Percentiles rank a stretch among this genome's conserved stretches.
Evolutionary conservation across 1,140 invertebrate genomes (phyloP).

Genomic region (Polyergus mexicanus): DNA sequence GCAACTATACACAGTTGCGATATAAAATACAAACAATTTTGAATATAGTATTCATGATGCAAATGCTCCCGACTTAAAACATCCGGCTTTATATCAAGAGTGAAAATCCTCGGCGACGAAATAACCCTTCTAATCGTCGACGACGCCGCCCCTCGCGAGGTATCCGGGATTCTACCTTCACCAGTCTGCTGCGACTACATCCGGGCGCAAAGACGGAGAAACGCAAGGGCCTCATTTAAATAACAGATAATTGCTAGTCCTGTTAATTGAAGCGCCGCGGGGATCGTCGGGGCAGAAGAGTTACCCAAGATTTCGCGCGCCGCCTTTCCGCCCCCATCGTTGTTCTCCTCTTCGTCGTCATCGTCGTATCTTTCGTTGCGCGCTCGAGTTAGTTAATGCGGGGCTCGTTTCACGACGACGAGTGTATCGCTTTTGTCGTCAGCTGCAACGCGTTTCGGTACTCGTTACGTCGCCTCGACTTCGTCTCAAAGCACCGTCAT

Average conservation of each 20-base stretch:
- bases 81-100: constrained; percentile 8
- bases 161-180: constrained; percentile 25
- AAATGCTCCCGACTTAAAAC: constrained; percentile 7
- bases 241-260: constrained; percentile 84
- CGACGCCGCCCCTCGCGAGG: constrained; percentile 5
- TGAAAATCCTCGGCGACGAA: constrained; percentile 49
- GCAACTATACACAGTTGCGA: not conserved
- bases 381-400: constrained; percentile 61
- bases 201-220: constrained; percentile 75
- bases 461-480: constrained; percentile 53
- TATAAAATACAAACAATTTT: constrained; percentile 9
- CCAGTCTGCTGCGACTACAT: constrained; percentile 70
- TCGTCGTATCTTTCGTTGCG: constrained; percentile 49
- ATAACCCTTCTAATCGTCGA: constrained; percentile 55
- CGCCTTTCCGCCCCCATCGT: constrained; percentile 56
- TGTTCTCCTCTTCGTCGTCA: constrained; percentile 29
- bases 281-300: constrained; percentile 77
- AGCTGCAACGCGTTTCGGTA: constrained; percentile 51
- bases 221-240: constrained; percentile 81
- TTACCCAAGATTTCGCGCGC: constrained; percentile 80
- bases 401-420: constrained; percentile 53
- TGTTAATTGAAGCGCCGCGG: constrained; percentile 83
- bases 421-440: constrained; percentile 61
- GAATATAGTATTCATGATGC: not conserved
- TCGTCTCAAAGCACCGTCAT: constrained; percentile 50